Evolutionary conservation across 2,888 invertebrate genomes (phyloP).

Genomic region (Heliconius aoede): DNA sequence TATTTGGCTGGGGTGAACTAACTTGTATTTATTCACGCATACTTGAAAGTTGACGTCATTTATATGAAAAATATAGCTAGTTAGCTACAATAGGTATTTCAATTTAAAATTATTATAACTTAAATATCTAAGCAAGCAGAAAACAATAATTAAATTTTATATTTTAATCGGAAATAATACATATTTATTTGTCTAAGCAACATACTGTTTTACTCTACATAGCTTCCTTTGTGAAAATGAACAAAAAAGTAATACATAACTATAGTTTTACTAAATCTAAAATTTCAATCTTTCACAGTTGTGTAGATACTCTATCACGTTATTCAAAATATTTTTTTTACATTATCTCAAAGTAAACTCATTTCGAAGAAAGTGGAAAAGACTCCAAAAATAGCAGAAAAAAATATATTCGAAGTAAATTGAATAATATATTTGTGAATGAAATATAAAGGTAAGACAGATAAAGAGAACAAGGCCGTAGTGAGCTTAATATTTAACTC

Average conservation of each 20-base stretch:
- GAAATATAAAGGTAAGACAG: constrained; percentile 36
- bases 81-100: not conserved
- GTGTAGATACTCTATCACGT: constrained; percentile 1
- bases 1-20: constrained; percentile 77
- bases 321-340: constrained; percentile 15
- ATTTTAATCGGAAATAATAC: not conserved
- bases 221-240: too few species aligned
- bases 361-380: constrained; percentile 27
- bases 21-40: constrained; percentile 53
- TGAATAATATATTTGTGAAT: constrained; percentile 39
- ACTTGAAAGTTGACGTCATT: constrained; percentile 18
- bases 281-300: not conserved
- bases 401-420: constrained; percentile 33
- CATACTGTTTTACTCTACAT: too few species aligned
- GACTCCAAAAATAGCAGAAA: constrained; percentile 27
- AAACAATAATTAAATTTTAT: not conserved
- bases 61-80: not conserved
- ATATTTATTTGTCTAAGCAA: too few species aligned
- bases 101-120: not conserved
- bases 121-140: not conserved
- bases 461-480: constrained; percentile 35
- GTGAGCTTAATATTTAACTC: constrained; percentile 32
- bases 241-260: not conserved
- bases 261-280: not conserved
- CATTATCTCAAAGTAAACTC: constrained; percentile 21